Evolutionary conservation across 2,888 invertebrate genomes (phyloP), one percentile per base, ranked within the genome.

Genomic region (Lepidocyrtinus sp.): DNA sequence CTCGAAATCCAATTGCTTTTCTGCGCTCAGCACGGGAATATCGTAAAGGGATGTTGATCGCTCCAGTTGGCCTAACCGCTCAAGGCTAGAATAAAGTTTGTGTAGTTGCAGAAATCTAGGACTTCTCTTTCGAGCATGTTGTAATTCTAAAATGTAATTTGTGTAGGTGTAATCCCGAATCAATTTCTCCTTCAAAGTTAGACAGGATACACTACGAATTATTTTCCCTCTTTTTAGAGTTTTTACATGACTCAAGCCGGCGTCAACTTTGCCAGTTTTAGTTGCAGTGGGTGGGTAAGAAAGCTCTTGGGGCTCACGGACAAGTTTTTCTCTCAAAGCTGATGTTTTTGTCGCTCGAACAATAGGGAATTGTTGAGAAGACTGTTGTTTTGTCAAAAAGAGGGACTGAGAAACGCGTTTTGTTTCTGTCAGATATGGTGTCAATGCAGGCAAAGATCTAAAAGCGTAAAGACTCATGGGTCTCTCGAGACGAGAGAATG

Each of bases 1-100:
- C 84, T 96, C 96, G 88, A 94, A 96, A 89, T 96, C 95, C 81
- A 96, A 93, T 9, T 95, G 93, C 88, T 95, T 95, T 86, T 94
- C 93, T 87, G 94, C 93, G 88, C 91, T 92, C 85, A 92, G 91
- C 86, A 95, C 90, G 0, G 94, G 86, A 64, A 86, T 83, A 36
- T 87, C 86, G 73, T 83, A 85, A 46, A 85, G 74, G 19, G 84
- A 84, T 1, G 85, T 85, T n/a, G 93, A 92, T 85, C 92, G 92
- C 89, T 96, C 96, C 75, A 96, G 88, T 87, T 95, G 93, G 0
- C 94, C 94, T 67, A 97, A 93, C 86, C 96, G 91, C 89, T 96
- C 96, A 81, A 97, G 90, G 84, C 94, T 95, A 36, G 93, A 91
- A 88, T 96, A 97, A 88, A 97, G 95, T 75, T 93, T 92, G 87